Base-by-base conservation (phyloP, 2,797 vertebrate genomes). In the Buphagus erythrorhynchus region DNA sequence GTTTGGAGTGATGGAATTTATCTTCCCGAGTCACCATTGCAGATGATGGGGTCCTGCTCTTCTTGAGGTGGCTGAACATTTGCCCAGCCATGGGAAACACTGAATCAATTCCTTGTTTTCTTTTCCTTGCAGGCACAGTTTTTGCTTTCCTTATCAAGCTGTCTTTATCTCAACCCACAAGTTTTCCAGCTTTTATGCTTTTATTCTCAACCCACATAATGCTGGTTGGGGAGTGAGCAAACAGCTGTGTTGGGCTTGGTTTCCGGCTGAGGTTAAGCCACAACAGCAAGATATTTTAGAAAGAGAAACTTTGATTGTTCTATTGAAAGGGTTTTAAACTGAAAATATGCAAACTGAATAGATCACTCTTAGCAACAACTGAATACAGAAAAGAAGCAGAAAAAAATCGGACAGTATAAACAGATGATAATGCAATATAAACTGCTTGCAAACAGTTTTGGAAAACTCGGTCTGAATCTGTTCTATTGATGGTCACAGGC, bases 41-140 rank as follows among this genome's bases (percentile, higher is more conserved):
- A 3, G 13, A 14, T 1, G 1, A 48, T 10, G 7, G 16, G 9
- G 22, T 18, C 13, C 31, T 42, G 40, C 13, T 42, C 12, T 42
- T 45, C 26, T 68, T 9, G 31, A 62, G 13, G 16, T 31, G 6
- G 10, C 9, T 42, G 18, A 62, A 55, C 9, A n/a, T 36, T 45
- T 62, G 1, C 20, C 22, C n/a, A 9, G 11, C 3, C 43, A 16
- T 21, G 49, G 22, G 19, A 76, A 76, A 4, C 11, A 18, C 16
- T 21, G 8, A 57, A 57, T 62, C 15, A 48, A 35, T 25, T 29
- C 8, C 12, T 38, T 43, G 6, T 25, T 57, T 55, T 29, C 8
- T 45, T 61, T 46, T 13, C 11, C 33, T 57, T 69, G 8, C 16
- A 38, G 20, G 4, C 16, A 48, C 6, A 49, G 9, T 3, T 43